phyloP scores from a whole-genome alignment of 2,113 vertebrate species.

The Balaeniceps rex region DNA sequence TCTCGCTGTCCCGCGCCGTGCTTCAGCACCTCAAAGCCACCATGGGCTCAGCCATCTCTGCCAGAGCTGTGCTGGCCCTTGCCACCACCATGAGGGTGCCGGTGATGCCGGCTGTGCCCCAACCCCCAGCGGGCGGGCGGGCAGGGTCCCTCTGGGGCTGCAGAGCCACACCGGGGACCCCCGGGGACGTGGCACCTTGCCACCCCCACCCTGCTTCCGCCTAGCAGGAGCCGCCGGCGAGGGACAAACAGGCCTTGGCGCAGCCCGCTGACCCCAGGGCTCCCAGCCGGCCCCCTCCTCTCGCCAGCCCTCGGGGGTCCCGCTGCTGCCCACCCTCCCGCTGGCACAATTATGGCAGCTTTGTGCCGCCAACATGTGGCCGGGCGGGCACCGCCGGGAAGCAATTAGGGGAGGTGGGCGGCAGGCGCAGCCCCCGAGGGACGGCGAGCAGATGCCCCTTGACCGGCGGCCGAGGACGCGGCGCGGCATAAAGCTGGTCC shows the following conservation, averaged over 20 bases:
- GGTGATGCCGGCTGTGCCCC: accelerated
- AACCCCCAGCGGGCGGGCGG: accelerated
- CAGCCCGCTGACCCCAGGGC: background rate
- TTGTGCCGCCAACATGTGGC: background rate
- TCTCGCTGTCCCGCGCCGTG: accelerated
- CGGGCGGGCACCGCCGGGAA: background rate
- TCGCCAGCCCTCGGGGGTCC: accelerated
- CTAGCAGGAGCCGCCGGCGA: background rate
- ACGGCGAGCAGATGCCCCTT: background rate
- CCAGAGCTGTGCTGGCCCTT: background rate
- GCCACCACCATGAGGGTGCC: accelerated
- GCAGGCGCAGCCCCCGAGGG: background rate
- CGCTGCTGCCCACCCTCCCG: background rate
- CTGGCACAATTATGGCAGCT: background rate
- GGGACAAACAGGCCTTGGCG: accelerated
- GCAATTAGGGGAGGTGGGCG: background rate
- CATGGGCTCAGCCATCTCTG: accelerated
- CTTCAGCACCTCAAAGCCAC: background rate
- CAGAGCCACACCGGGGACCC: background rate
- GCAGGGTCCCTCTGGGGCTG: background rate
- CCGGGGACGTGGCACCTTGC: accelerated
- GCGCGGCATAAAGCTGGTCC: background rate
- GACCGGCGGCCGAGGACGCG: background rate
- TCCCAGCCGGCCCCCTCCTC: accelerated
- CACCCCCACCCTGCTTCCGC: background rate